phyloP scores from a whole-genome alignment of 2,113 vertebrate genomes.

The Mobula birostris region DNA sequence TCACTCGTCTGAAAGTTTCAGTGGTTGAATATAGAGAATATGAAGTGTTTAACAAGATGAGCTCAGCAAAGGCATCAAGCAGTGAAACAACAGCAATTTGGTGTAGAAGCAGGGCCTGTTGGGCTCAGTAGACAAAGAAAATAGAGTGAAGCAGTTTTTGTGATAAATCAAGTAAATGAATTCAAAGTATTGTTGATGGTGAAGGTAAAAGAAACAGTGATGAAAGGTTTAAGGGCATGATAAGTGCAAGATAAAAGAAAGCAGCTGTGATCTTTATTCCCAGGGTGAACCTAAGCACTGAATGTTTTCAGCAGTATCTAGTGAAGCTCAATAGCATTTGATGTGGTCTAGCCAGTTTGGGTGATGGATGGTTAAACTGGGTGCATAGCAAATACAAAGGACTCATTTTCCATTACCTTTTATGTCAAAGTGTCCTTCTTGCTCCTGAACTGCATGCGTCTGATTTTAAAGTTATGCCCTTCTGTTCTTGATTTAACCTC shows the following conservation, averaged over 20 bases:
- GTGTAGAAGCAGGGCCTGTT: constrained; percentile 63
- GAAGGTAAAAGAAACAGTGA: background rate
- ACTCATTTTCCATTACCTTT: background rate
- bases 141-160: background rate
- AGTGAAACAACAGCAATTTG: constrained; percentile 60
- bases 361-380: background rate
- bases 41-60: constrained; percentile 42
- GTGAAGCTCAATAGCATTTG: background rate
- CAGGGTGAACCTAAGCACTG: background rate
- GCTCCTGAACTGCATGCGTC: background rate
- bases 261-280: background rate
- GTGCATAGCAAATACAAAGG: background rate
- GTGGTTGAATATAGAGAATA: background rate
- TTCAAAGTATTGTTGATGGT: background rate
- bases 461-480: background rate
- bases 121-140: constrained; percentile 58
- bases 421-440: background rate
- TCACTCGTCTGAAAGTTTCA: background rate
- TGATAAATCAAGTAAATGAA: background rate
- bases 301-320: background rate
- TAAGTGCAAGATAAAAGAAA: background rate
- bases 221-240: background rate
- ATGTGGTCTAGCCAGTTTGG: background rate
- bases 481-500: background rate
- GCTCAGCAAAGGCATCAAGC: constrained; percentile 61